These are phyloP conservation scores for Hyposoter dolosus DNA, from an alignment of 2,888 invertebrate genomes.

Conservation along the genomic window DNA sequence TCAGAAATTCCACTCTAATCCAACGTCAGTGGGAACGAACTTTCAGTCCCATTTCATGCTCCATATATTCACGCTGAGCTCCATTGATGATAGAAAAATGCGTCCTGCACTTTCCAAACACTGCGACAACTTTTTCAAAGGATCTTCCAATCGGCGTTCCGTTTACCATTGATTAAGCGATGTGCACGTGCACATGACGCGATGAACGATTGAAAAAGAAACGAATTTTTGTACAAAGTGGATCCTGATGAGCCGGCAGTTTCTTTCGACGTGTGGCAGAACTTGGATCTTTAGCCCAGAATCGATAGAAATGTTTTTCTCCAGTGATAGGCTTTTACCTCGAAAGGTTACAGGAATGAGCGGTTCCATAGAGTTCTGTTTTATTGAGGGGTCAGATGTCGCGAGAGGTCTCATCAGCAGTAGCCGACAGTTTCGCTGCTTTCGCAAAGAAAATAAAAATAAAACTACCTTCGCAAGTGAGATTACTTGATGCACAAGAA, in stretches of 20 bases:
- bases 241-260: background rate
- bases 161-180: background rate
- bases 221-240: background rate
- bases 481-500: conserved; percentile 6
- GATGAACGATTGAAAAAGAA: background rate
- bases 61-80: no score
- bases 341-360: background rate
- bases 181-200: background rate
- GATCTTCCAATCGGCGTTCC: background rate
- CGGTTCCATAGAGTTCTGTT: background rate
- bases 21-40: no score
- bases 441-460: background rate
- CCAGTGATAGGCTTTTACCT: background rate
- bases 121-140: background rate
- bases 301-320: background rate
- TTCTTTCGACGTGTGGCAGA: background rate
- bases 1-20: no score
- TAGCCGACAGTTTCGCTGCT: background rate
- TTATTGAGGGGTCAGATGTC: conserved; percentile 5
- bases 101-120: background rate
- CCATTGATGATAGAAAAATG: no score
- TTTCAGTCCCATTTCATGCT: no score
- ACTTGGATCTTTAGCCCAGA: background rate
- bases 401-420: background rate
- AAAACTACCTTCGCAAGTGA: background rate